Evolutionary conservation across 1,140 invertebrate genomes (phyloP).

Genomic region (Aphelenchoides fujianensis): DNA sequence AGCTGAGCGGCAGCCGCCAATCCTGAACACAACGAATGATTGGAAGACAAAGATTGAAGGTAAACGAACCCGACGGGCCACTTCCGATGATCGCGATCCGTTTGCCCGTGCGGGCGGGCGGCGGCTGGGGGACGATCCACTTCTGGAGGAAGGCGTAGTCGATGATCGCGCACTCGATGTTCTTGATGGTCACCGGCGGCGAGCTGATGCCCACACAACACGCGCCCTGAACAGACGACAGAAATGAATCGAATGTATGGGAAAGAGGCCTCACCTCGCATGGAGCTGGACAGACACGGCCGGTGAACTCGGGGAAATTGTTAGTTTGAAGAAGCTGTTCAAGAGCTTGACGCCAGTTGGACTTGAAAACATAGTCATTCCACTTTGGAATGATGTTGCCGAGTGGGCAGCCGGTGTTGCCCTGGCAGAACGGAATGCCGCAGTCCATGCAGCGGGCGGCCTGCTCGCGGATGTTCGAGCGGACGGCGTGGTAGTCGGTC

Average conservation of each 20-base stretch:
- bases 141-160: conserved; percentile 95
- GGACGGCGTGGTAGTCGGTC: conserved; percentile 71
- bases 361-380: conserved; percentile 90
- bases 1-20: conserved; percentile 93
- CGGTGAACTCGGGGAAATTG: conserved; percentile 99
- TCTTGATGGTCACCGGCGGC: conserved; percentile 95
- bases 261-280: conserved; percentile 73
- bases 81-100: conserved; percentile 88
- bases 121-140: conserved; percentile 82
- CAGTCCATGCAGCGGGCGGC: conserved; percentile 98
- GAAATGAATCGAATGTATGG: neutral
- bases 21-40: conserved; percentile 66
- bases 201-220: conserved; percentile 94
- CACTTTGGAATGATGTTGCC: conserved; percentile 99
- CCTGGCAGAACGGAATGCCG: conserved; percentile 97
- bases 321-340: conserved; percentile 93
- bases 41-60: neutral
- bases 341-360: conserved; percentile 93
- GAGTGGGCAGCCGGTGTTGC: conserved; percentile 79
- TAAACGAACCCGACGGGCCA: conserved; percentile 74
- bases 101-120: conserved; percentile 74
- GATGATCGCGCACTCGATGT: conserved; percentile 97
- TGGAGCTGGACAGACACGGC: conserved; percentile 93
- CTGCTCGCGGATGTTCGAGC: conserved; percentile 81
- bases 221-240: conserved; percentile 70